Evolutionary conservation across 2,888 invertebrate species (phyloP).

Genomic region (Synanthedon myopaeformis): DNA sequence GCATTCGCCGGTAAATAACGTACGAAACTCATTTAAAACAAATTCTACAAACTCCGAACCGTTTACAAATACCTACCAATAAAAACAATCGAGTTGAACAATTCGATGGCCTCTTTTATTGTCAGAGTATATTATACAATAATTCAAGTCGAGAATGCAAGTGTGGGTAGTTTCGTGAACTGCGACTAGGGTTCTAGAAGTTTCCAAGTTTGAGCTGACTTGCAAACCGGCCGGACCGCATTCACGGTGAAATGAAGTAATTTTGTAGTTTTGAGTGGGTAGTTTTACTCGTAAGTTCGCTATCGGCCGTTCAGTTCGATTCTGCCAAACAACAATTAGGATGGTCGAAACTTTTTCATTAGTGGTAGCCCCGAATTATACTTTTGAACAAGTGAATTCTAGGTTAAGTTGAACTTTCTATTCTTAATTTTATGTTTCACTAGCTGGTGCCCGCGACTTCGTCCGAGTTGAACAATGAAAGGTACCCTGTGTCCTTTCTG

Average conservation of each 20-base stretch:
- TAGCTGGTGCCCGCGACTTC: too few species aligned
- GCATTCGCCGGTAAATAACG: not conserved
- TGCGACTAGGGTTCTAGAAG: slow-evolving; percentile 17
- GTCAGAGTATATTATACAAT: slow-evolving; percentile 45
- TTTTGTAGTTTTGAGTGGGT: slow-evolving; percentile 19
- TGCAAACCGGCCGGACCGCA: slow-evolving; percentile 17
- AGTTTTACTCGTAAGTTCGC: not conserved
- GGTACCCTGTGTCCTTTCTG: too few species aligned
- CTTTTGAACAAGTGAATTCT: not conserved
- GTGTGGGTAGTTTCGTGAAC: slow-evolving; percentile 25
- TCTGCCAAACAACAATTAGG: not conserved
- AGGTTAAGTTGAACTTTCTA: not conserved
- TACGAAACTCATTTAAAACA: slow-evolving; percentile 9
- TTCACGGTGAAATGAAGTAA: slow-evolving; percentile 34
- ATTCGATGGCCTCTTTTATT: slow-evolving; percentile 41
- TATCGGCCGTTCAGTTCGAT: not conserved
- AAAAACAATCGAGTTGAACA: slow-evolving; percentile 42
- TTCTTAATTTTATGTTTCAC: too few species aligned
- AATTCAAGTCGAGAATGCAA: slow-evolving; percentile 50
- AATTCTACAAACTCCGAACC: slow-evolving; percentile 15
- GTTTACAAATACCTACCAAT: slow-evolving; percentile 38
- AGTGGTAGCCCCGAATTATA: not conserved
- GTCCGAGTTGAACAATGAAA: too few species aligned
- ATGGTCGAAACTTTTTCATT: not conserved
- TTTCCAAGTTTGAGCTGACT: slow-evolving; percentile 28